Evolutionary conservation across 2,888 invertebrate genomes (phyloP), one percentile per base, ranked within the genome.

Genomic region (Ichneumon xanthorius): DNA sequence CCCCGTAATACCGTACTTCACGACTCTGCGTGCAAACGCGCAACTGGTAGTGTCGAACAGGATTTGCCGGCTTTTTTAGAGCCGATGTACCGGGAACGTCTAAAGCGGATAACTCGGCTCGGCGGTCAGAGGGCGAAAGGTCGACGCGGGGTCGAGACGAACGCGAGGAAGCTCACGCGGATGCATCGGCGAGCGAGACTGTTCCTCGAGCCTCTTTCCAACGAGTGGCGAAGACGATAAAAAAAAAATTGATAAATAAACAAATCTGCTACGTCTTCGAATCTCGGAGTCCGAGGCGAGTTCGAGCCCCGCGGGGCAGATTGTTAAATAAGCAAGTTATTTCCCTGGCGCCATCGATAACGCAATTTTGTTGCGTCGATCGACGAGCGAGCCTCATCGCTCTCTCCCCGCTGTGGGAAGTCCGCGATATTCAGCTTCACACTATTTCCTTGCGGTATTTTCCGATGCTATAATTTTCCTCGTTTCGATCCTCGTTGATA

Each of bases 101-200:
- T 37, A 14, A 19, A 0, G 40, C n/a, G 19, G 11, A 19, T 26
- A 76, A 33, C 16, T 53, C 33, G 53, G 53, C 55, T n/a, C 40
- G 40, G 40, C 16, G 58, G 26, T 78, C 77, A 78, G 40, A 55
- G 68, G 68, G 68, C 77, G 30, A 78, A 68, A 78, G 68, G 22
- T 68, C 40, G 58, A 33, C 37, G 33, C 9, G 37, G 55, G 67
- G 37, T 37, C 55, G 55, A 19, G 53, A 19, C 33, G 37, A 37
- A 50, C 33, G 33, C 26, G 22, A 55, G 19, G 30, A 72, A 33
- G 30, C 11, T 33, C 30, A 22, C 30, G 72, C 55, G 37, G 55
- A 40, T 37, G 37, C 55, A 22, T 55, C 30, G 37, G 30, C 16
- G 19, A 55, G 50, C 26, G 19, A 55, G 55, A 19, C 72, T 11